Evolutionary conservation across 1,140 invertebrate genomes (phyloP), one percentile per base, ranked within the genome.

Genomic region (Druon quercuslanigerum): DNA sequence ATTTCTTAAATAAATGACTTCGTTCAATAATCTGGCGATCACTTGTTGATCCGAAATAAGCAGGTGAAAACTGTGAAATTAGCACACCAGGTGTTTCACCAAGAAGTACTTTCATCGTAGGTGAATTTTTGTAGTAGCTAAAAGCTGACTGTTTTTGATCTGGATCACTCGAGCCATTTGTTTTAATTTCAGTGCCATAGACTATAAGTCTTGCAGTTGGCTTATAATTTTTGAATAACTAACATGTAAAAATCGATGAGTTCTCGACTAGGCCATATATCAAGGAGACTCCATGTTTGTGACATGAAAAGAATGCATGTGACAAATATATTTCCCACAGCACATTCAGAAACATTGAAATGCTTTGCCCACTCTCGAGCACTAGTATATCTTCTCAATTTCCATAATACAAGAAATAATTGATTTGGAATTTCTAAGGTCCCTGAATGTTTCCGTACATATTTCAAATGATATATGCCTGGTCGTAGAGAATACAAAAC

Each of bases 51-150:
- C 87, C 88, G 11, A 84, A 86, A 79, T 83, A 90, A 50, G 77
- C 71, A n/a, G 81, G 66, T 4, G 84, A 86, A 46, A 90, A 51
- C 79, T 84, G 89, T 33, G 80, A 79, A 51, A 89, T 82, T 17
- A 86, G 71, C 17, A 87, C 89, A 57, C 40, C 76, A 20, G 80
- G 88, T n/a, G 83, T 79, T 60, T 88, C 81, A 19, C 83, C 83
- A 52, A 89, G 79, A 52, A 90, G 79, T n/a, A 80, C 74, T 80
- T 89, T 91, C 16, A 83, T 78, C 17, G 87, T 90, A 52, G 82
- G 83, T 54, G 74, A 57, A 73, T 75, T 74, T 85, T 90, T 81
- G 51, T 79, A 90, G 3, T 75, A 57, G 11, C 86, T 88, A 78
- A 84, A 87, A 19, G 78, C 77, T 73, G 25, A 71, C 50, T 84